phyloP scores from a whole-genome alignment of 2,888 invertebrate species.

The Stenolophus ochropezus region DNA sequence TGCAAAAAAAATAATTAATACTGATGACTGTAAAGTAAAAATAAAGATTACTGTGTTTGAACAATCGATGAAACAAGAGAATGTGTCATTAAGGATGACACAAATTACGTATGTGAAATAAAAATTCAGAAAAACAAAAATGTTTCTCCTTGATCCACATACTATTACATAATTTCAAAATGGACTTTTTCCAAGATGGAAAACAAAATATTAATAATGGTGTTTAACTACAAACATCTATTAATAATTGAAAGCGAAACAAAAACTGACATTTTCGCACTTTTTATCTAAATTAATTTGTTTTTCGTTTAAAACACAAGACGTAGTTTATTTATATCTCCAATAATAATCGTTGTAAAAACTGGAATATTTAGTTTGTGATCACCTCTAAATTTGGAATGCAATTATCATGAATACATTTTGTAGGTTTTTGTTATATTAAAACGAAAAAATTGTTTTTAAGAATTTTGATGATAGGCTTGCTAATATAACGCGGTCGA shows the following conservation, averaged over 20 bases:
- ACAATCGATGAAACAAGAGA: neutral
- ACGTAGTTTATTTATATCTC: neutral
- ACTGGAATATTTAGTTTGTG: neutral
- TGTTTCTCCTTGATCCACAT: neutral
- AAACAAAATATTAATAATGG: neutral
- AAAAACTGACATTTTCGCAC: neutral
- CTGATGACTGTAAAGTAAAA: neutral
- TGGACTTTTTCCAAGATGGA: neutral
- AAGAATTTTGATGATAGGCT: neutral
- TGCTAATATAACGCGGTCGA: neutral
- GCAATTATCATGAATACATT: neutral
- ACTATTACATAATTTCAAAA: neutral
- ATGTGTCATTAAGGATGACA: neutral
- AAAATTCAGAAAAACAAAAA: neutral
- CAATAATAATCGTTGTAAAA: neutral
- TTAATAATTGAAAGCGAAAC: neutral
- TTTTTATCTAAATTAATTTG: neutral
- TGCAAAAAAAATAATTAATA: neutral
- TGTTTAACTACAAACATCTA: neutral
- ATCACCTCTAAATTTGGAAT: neutral
- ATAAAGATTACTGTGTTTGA: neutral
- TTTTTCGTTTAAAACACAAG: neutral
- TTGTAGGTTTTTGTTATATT: neutral
- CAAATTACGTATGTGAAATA: neutral
- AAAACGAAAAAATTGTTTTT: neutral